phyloP scores from a whole-genome alignment of 1,140 invertebrate species.

The Leptinotarsa defecta region DNA sequence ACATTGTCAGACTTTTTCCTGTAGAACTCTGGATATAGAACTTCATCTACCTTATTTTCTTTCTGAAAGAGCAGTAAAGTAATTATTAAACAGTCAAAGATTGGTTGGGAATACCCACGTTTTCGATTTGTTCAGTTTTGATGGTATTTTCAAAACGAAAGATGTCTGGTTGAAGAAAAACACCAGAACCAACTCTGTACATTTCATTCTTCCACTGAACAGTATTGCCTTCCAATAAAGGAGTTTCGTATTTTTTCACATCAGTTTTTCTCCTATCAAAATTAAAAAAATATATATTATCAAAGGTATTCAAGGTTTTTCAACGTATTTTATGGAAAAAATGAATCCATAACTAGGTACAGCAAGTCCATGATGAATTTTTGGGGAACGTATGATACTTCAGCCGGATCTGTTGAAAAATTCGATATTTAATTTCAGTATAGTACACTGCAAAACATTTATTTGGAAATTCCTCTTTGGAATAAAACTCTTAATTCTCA shows the following conservation, averaged over 20 bases:
- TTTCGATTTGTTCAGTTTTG: slow-evolving; percentile 11
- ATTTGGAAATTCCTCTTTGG: no score
- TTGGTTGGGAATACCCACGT: slow-evolving; percentile 9
- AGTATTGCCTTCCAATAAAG: slow-evolving; percentile 46
- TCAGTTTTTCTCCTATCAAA: slow-evolving; percentile 35
- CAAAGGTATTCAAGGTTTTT: background rate
- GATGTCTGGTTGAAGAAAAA: slow-evolving; percentile 72
- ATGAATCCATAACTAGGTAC: no score
- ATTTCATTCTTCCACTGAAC: slow-evolving; percentile 37
- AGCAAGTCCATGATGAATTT: no score
- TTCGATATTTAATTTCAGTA: no score
- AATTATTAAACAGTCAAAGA: slow-evolving; percentile 19
- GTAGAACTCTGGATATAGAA: slow-evolving; percentile 72
- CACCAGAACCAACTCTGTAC: slow-evolving; percentile 66
- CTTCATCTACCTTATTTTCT: slow-evolving; percentile 78
- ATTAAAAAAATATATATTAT: background rate
- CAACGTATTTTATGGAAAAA: no score
- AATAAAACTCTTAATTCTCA: no score
- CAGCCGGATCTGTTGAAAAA: no score
- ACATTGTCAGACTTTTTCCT: slow-evolving; percentile 57
- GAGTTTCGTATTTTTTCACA: slow-evolving; percentile 34
- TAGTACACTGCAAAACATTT: no score
- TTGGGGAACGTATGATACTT: no score
- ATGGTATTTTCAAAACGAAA: slow-evolving; percentile 61
- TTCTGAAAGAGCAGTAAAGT: slow-evolving; percentile 53